Conservation (phyloP, 2,113 vertebrate genomes). For the Marcusenius ussheri region DNA sequence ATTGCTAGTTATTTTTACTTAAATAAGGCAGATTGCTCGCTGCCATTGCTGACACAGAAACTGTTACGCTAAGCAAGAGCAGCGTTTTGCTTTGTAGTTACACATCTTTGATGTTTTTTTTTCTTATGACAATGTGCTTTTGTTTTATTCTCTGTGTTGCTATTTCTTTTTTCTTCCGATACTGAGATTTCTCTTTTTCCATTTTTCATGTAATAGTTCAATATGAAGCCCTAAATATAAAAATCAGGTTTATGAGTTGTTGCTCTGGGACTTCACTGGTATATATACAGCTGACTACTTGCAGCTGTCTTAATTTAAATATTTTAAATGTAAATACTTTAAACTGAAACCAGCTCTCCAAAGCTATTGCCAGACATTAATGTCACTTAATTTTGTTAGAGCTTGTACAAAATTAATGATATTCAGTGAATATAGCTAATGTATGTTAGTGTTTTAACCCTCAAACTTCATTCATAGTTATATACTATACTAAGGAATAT, state of each 20-base stretch:
- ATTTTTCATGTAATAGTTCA: not conserved
- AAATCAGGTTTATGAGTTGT: not conserved
- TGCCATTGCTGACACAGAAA: not conserved
- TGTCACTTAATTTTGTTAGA: not conserved
- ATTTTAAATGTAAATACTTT: not conserved
- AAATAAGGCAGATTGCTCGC: not conserved
- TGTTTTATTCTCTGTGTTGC: not conserved
- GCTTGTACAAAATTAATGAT: not conserved
- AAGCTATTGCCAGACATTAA: not conserved
- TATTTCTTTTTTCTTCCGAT: not conserved
- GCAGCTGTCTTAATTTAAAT: not conserved
- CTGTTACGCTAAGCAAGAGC: not conserved
- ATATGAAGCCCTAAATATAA: not conserved
- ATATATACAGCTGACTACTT: not conserved
- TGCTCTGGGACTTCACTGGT: not conserved
- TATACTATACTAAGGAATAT: not conserved
- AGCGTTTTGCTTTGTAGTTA: not conserved
- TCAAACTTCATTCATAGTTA: not conserved
- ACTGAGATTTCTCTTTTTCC: not conserved
- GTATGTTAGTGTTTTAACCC: not conserved
- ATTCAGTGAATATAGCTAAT: not conserved
- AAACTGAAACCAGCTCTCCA: not conserved
- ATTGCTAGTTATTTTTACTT: conserved; percentile 2
- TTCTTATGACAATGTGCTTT: not conserved
- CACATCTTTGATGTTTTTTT: not conserved